These are phyloP conservation scores for Agonopterix arenella DNA, from an alignment of 2,888 invertebrate genomes.

Conservation along the genomic window DNA sequence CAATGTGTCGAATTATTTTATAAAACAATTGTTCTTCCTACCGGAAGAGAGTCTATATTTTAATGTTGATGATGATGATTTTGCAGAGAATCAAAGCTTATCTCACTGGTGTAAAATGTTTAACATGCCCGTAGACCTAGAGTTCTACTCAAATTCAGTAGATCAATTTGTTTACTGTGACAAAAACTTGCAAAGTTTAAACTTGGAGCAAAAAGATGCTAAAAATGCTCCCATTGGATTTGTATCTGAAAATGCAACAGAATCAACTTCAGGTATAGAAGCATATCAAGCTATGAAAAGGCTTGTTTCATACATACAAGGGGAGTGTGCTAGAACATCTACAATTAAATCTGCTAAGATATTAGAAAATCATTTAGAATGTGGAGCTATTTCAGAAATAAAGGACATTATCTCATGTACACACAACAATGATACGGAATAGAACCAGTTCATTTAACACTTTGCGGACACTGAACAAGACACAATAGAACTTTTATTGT, in stretches of 20 bases:
- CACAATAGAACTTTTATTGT: too few species aligned
- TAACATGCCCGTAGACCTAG: slow-evolving; percentile 22
- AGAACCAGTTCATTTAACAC: too few species aligned
- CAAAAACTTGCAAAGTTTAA: slow-evolving; percentile 19
- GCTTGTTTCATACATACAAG: slow-evolving; percentile 30
- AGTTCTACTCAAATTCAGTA: slow-evolving; percentile 17
- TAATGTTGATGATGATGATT: slow-evolving; percentile 15
- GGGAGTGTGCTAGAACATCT: slow-evolving; percentile 21
- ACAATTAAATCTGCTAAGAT: slow-evolving; percentile 28
- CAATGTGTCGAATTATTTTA: slow-evolving; percentile 23
- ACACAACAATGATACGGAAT: too few species aligned
- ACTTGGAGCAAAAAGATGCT: too few species aligned
- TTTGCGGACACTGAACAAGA: too few species aligned
- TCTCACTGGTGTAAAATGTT: slow-evolving; percentile 27
- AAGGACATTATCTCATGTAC: neutral
- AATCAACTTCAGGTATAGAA: slow-evolving; percentile 23
- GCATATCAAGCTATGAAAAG: slow-evolving; percentile 38
- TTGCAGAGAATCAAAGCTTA: slow-evolving; percentile 26
- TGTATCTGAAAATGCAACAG: neutral
- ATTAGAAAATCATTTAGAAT: slow-evolving; percentile 28
- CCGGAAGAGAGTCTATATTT: slow-evolving; percentile 18
- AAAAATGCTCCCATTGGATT: too few species aligned
- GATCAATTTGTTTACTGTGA: slow-evolving; percentile 32
- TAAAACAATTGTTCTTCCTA: slow-evolving; percentile 23
- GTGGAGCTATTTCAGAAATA: slow-evolving; percentile 1